These are phyloP conservation scores for Drosophila kepulauana DNA, from an alignment of 1,140 invertebrate genomes.

Conservation along the genomic window DNA sequence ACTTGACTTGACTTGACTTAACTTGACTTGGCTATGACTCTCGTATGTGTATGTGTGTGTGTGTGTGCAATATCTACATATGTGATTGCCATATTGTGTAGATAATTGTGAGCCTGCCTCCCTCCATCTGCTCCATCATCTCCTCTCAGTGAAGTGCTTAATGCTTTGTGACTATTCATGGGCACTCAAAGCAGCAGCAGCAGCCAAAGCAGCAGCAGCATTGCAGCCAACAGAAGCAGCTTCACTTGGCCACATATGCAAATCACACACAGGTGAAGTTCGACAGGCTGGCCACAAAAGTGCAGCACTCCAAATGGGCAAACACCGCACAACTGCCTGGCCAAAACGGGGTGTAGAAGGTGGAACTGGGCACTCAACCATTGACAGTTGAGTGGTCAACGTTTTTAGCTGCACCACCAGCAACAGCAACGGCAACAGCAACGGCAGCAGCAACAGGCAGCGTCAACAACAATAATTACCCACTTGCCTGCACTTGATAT, in stretches of 20 bases:
- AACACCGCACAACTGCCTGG: slow-evolving; percentile 50
- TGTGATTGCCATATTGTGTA: slow-evolving; percentile 84
- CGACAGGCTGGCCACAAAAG: slow-evolving; percentile 74
- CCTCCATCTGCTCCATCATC: slow-evolving; percentile 7
- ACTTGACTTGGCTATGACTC: slow-evolving; percentile 44
- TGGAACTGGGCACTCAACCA: slow-evolving; percentile 69
- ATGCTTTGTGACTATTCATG: slow-evolving; percentile 84
- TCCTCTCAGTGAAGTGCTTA: slow-evolving; percentile 70
- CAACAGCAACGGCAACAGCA: slow-evolving; percentile 36
- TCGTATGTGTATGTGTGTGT: slow-evolving; percentile 56
- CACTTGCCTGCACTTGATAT: slow-evolving; percentile 83
- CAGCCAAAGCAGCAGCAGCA: slow-evolving; percentile 31
- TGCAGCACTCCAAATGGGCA: slow-evolving; percentile 80
- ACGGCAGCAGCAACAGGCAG: slow-evolving; percentile 45
- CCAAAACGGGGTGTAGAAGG: slow-evolving; percentile 33
- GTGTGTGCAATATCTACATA: slow-evolving; percentile 80
- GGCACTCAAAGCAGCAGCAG: slow-evolving; percentile 70
- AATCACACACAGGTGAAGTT: slow-evolving; percentile 77
- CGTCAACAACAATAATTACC: slow-evolving; percentile 82
- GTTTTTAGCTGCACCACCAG: slow-evolving; percentile 52
- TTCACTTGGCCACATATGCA: slow-evolving; percentile 76
- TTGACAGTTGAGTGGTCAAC: slow-evolving; percentile 83
- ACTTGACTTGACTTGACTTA: slow-evolving; percentile 46
- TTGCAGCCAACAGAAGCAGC: slow-evolving; percentile 75
- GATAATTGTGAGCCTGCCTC: slow-evolving; percentile 72